These are phyloP conservation scores for Burhinus oedicnemus DNA, from an alignment of 2,113 vertebrate genomes.

Conservation along the genomic window DNA sequence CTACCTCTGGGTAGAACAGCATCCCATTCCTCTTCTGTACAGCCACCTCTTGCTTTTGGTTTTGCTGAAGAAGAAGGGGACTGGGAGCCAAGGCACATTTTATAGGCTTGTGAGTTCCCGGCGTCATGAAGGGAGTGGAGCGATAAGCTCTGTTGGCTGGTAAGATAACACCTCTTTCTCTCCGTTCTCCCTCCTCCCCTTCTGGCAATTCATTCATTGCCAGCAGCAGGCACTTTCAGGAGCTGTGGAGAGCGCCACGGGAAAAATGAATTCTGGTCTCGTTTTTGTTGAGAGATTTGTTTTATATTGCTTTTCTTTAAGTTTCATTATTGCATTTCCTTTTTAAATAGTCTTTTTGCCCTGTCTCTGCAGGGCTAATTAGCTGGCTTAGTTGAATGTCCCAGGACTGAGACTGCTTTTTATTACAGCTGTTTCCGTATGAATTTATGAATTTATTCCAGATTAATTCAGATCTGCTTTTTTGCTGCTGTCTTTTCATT, in stretches of 20 bases:
- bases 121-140: slow-evolving; percentile 33
- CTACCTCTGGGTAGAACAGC: background rate
- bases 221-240: slow-evolving; percentile 15
- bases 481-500: background rate
- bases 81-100: slow-evolving; percentile 19
- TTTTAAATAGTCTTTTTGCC: background rate
- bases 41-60: background rate
- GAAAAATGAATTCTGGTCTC: background rate
- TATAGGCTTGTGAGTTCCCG: slow-evolving; percentile 39
- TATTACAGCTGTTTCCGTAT: background rate
- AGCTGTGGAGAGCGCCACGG: background rate
- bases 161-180: slow-evolving; percentile 10
- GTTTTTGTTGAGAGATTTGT: background rate
- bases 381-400: background rate
- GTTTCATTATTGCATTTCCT: background rate
- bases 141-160: background rate
- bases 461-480: background rate
- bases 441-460: background rate
- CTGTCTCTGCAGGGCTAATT: slow-evolving; percentile 11
- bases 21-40: background rate
- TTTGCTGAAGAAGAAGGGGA: background rate
- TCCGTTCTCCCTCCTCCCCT: slow-evolving; percentile 22
- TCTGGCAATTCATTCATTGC: slow-evolving; percentile 17
- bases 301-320: slow-evolving; percentile 17
- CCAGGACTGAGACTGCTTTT: background rate